Base-by-base conservation (phyloP, 2,113 vertebrate species). In the Scartelaos histophorus region DNA sequence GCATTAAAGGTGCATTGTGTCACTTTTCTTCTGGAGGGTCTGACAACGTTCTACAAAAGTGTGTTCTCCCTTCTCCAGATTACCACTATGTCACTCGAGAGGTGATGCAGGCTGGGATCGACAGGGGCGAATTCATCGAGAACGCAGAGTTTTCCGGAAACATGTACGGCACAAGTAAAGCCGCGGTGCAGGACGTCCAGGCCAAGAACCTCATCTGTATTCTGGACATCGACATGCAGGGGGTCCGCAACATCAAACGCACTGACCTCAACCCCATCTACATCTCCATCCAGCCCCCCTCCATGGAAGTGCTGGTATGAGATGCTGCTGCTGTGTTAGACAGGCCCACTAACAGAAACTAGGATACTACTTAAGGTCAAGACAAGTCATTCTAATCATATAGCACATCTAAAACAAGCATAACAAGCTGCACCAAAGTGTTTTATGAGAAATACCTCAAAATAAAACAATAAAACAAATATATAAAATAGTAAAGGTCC, bases 151-250 rank as follows among this genome's bases (percentile, higher is more conserved):
- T 98, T 87, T 98, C 97, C 0, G 97, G 97, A 34, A 99, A 99
- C 69, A 89, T 98, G 88, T 99, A 99, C 0, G 98, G 98, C 72
- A 99, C 98, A 0, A 99, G 97, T 82, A 99, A 97, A 94, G 95
- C 92, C 0, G 95, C 97, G 0, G 96, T 99, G 29, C 94, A 94
- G 68, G 95, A 91, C 0, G 97, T 99, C 25, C 96, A 97, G 89
- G 95, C 94, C 74, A 92, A 92, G 91, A 99, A 99, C 89, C 95
- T 96, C 84, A 99, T 98, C 91, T 99, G 98, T 2, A 88, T 99
- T 76, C 92, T 99, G 1, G 98, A 99, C 65, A 93, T 99, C 0
- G 98, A 99, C 90, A 96, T 99, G 93, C 97, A 99, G 89, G 98
- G 98, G 0, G 98, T 99, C 80, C 96, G 87, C 71, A 98, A 92